Conservation (phyloP, 2,113 vertebrate species). For the Petromus typicus region DNA sequence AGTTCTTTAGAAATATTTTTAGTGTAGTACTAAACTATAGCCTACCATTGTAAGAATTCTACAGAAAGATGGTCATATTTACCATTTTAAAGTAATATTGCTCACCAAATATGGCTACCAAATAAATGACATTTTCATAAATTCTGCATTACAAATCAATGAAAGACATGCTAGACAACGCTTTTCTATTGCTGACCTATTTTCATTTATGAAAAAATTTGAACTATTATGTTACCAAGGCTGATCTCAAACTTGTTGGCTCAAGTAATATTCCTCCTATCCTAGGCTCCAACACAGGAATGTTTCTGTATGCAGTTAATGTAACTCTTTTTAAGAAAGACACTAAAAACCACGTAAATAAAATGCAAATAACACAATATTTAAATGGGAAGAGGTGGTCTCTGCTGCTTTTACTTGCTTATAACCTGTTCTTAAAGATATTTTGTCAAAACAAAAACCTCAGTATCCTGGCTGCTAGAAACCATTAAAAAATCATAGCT, state of each 20-base stretch:
- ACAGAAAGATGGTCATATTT: background rate
- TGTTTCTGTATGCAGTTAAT: background rate
- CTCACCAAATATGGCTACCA: slow-evolving; percentile 31
- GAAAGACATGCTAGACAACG: background rate
- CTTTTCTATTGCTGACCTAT: slow-evolving; percentile 19
- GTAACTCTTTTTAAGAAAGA: background rate
- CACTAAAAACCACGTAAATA: background rate
- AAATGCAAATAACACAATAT: background rate
- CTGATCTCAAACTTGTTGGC: background rate
- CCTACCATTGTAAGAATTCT: background rate
- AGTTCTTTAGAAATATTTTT: slow-evolving; percentile 55
- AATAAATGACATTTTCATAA: slow-evolving; percentile 34
- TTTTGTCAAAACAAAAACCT: slow-evolving; percentile 8
- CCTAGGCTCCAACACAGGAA: background rate
- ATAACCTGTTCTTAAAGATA: slow-evolving; percentile 42
- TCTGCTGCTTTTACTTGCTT: background rate
- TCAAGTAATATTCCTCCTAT: no score
- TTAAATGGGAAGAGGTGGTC: background rate
- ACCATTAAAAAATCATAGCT: background rate
- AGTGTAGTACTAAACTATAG: background rate
- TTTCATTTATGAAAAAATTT: slow-evolving; percentile 20
- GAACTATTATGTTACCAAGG: background rate
- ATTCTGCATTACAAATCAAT: background rate
- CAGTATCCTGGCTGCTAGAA: background rate
- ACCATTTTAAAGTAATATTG: slow-evolving; percentile 1